phyloP scores from a whole-genome alignment of 2,797 vertebrate genomes.

The Pangasius krempfi region DNA sequence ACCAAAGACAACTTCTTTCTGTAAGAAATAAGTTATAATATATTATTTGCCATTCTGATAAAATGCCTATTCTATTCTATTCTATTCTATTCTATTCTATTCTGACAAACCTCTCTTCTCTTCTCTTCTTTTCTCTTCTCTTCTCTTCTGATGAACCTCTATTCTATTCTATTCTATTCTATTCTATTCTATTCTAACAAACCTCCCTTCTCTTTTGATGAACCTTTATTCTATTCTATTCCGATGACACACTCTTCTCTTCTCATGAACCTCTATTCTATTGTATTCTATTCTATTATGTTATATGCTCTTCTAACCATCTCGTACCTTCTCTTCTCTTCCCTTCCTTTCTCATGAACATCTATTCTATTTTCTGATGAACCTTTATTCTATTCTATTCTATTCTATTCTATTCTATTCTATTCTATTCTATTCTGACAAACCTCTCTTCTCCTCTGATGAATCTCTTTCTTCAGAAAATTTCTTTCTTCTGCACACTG shows the following conservation, averaged over 20 bases:
- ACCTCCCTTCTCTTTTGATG: too few relatives aligned
- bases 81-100: too few relatives aligned
- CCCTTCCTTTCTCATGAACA: neutral
- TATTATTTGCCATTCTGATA: neutral
- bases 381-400: neutral
- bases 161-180: too few relatives aligned
- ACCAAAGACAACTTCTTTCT: neutral
- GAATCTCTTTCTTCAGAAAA: neutral
- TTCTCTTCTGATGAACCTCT: neutral
- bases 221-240: too few relatives aligned
- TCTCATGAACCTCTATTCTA: neutral
- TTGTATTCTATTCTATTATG: neutral
- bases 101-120: neutral
- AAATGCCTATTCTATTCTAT: neutral
- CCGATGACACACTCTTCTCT: too few relatives aligned
- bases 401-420: neutral
- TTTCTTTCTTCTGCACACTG: neutral
- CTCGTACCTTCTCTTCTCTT: neutral
- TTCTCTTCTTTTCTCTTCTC: neutral
- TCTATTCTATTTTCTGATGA: neutral
- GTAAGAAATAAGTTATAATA: neutral
- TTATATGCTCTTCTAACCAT: too few relatives aligned
- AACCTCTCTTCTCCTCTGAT: neutral
- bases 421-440: neutral
- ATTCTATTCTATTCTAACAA: too few relatives aligned